phyloP scores from a whole-genome alignment of 1,140 invertebrate genomes.

The Stenopsyche tienmushanensis region DNA sequence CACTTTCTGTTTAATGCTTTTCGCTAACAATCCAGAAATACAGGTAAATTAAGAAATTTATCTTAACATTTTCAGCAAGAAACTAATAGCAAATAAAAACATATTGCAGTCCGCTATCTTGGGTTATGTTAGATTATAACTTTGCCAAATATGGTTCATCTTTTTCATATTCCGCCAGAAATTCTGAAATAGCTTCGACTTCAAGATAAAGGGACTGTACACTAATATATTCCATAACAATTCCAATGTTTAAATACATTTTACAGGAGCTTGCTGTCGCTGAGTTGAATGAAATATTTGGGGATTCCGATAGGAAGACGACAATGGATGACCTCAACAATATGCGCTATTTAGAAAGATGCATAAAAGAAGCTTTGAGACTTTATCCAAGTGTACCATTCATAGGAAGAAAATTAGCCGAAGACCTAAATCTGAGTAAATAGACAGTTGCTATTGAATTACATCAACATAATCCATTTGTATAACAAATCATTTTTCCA shows the following conservation, averaged over 20 bases:
- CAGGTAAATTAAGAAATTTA: conserved; percentile 49
- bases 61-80: too few species aligned
- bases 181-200: too few species aligned
- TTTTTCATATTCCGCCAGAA: too few species aligned
- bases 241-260: not conserved
- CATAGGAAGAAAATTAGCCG: conserved; percentile 18
- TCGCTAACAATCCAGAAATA: conserved; percentile 64
- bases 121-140: too few species aligned
- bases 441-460: conserved; percentile 24
- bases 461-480: not conserved
- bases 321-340: conserved; percentile 57
- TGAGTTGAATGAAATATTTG: conserved; percentile 40
- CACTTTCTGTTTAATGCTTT: conserved; percentile 66
- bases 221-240: too few species aligned
- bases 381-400: conserved; percentile 63
- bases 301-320: conserved; percentile 37
- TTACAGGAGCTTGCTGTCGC: conserved; percentile 42
- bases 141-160: too few species aligned
- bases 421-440: conserved; percentile 35
- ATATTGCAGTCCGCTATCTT: too few species aligned
- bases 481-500: conserved; percentile 36
- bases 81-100: too few species aligned
- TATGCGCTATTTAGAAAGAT: conserved; percentile 69
- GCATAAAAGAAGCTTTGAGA: conserved; percentile 70
- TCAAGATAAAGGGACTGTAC: too few species aligned